Evolutionary conservation across 2,888 invertebrate genomes (phyloP), one percentile per base, ranked within the genome.

Genomic region (Taenaris catops): DNA sequence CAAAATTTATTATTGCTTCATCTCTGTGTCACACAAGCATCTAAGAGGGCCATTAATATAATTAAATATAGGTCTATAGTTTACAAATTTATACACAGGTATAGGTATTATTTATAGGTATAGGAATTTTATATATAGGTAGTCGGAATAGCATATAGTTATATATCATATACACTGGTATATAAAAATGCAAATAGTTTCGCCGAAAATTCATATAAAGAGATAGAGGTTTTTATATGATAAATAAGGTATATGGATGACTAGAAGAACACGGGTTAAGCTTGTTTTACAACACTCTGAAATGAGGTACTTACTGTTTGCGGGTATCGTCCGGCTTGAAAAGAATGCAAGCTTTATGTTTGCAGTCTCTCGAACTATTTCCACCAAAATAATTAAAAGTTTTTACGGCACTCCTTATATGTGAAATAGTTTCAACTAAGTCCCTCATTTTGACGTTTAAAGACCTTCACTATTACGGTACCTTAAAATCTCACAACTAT

Each of bases 261-360:
- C 3, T 14, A 4, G 14, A 53, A 51, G 58, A 58, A 53, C 59
- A 48, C 51, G 41, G 57, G 70, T 69, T 68, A 72, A 69, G 69
- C 58, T 73, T 69, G 71, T 79, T 84, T 83, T 83, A 83, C 80
- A 84, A 78, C 81, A 80, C 74, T 80, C 80, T 76, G 68, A 79
- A 80, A 80, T 74, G 72, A 70, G 75, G 67, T 68, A 74, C 69
- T 83, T 72, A 11, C 14, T 14, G 14, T 14, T 14, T 14, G 14
- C 14, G 62, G 55, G 56, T 54, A 47, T 49, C 48, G 49, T 54
- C 51, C 52, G 63, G 58, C 56, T 52, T 58, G 53, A 62, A 74
- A 73, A 78, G 71, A 79, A 78, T 64, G 64, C 71, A 67, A 57
- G 53, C 63, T 81, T 81, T 79, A 84, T 80, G 76, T 67, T 60